Base-by-base conservation (phyloP, 2,888 invertebrate species). In the Chouioia cunea region DNA sequence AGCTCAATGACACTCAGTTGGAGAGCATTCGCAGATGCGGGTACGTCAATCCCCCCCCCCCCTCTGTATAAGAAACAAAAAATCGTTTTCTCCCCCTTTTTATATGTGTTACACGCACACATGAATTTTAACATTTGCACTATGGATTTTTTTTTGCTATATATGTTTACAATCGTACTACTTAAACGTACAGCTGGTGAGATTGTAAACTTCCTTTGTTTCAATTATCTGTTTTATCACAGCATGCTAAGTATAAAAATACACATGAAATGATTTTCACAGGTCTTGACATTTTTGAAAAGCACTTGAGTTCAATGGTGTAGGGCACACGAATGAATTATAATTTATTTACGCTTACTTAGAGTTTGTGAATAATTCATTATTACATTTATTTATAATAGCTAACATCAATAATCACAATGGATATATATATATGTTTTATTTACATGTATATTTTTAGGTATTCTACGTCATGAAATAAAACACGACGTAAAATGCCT, bases 1-100 rank as follows among this genome's bases (percentile, higher is more conserved):
- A 91, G 89, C 90, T 92, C 89, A 91, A 90, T 90, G 89, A 88
- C 88, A 89, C 89, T 88, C 92, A 92, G 88, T 91, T 92, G 89
- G 91, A 92, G 88, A 90, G 90, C 86, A 91, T 92, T 89, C 90
- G 90, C 87, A 90, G 89, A 87, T 89, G 89, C 88, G 92, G 92
- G 92, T 92, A 92, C 89, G 91, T 91, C 88, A 73, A 52, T 56
- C 56, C 56, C 12, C 43, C 56, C 22, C 12, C 53, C n/a, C 53
- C 18, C 20, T 18, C 20, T 20, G 0, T n/a, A 23, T 1, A 14
- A 14, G 10, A 36, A 6, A 15, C 53, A 23, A 53, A 36, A 36
- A 36, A 36, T 36, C 12, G 6, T 6, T 36, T 12, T 12, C 36
- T 36, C 36, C 12, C 10, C 36, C 36, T 59, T 27, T 6, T 23